phyloP scores from a whole-genome alignment of 2,113 vertebrate species.

The Sceloporus undulatus region DNA sequence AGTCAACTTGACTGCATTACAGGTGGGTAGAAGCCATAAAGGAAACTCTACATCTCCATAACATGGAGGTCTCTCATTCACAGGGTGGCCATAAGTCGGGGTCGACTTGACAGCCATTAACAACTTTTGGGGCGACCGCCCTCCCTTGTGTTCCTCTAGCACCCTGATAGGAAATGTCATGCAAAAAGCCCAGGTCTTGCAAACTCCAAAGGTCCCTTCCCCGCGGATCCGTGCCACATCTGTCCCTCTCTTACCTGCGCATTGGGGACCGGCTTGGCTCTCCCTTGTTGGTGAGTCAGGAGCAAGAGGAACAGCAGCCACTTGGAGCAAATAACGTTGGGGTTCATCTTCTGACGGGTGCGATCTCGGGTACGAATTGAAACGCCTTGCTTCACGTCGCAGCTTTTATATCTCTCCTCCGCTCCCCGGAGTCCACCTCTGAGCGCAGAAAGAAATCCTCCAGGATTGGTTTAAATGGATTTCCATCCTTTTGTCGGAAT shows the following conservation, averaged over 20 bases:
- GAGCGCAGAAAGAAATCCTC: conserved; percentile 52
- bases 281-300: conserved; percentile 49
- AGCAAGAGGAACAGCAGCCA: conserved; percentile 69
- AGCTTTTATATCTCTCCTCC: conserved; percentile 66
- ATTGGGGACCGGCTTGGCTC: conserved; percentile 59
- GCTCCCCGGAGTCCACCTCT: conserved; percentile 67
- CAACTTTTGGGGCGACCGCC: too few relatives aligned
- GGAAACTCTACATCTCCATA: too few relatives aligned
- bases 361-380: not conserved
- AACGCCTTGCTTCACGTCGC: not conserved
- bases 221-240: fast-evolving
- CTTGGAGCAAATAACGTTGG: conserved; percentile 44
- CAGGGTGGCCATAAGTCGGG: too few relatives aligned
- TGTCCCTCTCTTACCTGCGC: conserved; percentile 66
- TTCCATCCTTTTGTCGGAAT: not conserved
- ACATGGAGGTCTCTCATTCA: too few relatives aligned
- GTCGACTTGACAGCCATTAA: too few relatives aligned
- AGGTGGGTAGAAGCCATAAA: too few relatives aligned
- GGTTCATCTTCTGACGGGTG: conserved; percentile 53
- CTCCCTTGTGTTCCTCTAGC: too few relatives aligned
- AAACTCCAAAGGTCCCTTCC: conserved; percentile 11
- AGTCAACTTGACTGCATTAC: too few relatives aligned
- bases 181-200: too few relatives aligned
- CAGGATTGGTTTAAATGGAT: conserved; percentile 63
- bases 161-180: too few relatives aligned